A percentile compares a stretch with the other conserved stretches of the same genome.
phyloP scores from a whole-genome alignment of 1,140 invertebrate species.

The Saccostrea glomerata region DNA sequence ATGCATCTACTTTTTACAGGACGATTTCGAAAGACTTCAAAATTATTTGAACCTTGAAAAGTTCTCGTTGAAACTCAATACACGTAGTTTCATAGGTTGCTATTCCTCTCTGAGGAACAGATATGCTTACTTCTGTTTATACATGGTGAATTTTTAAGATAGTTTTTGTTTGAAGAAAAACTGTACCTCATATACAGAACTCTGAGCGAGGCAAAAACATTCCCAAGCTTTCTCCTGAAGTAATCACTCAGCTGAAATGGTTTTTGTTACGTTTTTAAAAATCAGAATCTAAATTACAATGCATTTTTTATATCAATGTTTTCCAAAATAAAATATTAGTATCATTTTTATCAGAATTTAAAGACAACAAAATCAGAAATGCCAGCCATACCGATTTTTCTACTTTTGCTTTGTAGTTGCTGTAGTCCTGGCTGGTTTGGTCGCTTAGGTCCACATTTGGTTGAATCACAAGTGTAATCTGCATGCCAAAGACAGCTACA shows the following conservation, averaged over 20 bases:
- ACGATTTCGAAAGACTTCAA: too few relatives aligned
- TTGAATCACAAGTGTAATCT: not conserved
- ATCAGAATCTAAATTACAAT: too few relatives aligned
- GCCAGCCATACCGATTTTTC: not conserved
- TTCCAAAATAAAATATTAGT: not conserved
- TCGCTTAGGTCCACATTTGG: not conserved
- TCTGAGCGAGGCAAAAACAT: not conserved
- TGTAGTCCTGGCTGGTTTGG: not conserved
- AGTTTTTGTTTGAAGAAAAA: too few relatives aligned
- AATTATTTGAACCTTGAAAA: too few relatives aligned
- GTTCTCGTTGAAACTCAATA: too few relatives aligned
- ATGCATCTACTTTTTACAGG: too few relatives aligned
- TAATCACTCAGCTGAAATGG: not conserved
- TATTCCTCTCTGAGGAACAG: too few relatives aligned
- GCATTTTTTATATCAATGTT: too few relatives aligned
- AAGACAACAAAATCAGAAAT: not conserved
- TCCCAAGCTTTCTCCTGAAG: slow-evolving; percentile 10
- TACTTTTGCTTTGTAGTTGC: not conserved
- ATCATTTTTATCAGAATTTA: not conserved
- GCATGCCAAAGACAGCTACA: not conserved
- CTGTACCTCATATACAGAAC: not conserved
- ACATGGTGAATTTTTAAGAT: not conserved
- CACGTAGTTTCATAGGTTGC: too few relatives aligned
- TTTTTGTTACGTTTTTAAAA: not conserved
- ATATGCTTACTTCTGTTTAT: not conserved